Evolutionary conservation across 2,888 invertebrate genomes (phyloP), one percentile per base, ranked within the genome.

Genomic region (Macaria notata): DNA sequence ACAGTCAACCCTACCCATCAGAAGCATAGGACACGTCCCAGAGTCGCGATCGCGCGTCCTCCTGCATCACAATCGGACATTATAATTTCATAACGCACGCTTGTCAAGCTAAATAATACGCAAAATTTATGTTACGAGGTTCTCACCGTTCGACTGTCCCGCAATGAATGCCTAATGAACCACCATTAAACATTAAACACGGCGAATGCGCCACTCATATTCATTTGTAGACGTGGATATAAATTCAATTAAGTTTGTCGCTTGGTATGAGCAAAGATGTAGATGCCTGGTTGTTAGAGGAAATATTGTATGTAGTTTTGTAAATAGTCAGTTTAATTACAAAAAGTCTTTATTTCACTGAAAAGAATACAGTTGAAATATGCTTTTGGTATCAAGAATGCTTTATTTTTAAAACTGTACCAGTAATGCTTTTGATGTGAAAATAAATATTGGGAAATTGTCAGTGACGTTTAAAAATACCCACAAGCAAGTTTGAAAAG

Each of bases 41-140:
- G 62, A 65, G 72, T 68, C 73, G 75, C 76, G 72, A 74, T 64
- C 70, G 65, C 47, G 63, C 74, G 70, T 78, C 66, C 70, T 62
- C 66, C 64, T 70, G 88, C 85, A 90, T 91, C 79, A 79, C 86
- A 90, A 91, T 81, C 76, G 76, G 66, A 62, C 62, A 90, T 91
- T 91, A 91, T 88, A 86, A 89, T 90, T 87, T 91, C 89, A 91
- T 91, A 91, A 88, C 78, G 85, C 88, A 83, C 82, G 82, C 81
- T 79, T 85, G 89, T 89, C 89, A 85, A 81, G 86, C 81, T 88
- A 88, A 88, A 89, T 90, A 90, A 91, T 91, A 89, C 89, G 89
- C 89, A 84, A 91, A 91, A 90, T 91, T 90, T 90, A 91, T 91
- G 90, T 89, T 89, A 88, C 86, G 86, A 86, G 83, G 86, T 89